Base-by-base conservation (phyloP, 2,797 vertebrate genomes). In the Fundulus diaphanus region DNA sequence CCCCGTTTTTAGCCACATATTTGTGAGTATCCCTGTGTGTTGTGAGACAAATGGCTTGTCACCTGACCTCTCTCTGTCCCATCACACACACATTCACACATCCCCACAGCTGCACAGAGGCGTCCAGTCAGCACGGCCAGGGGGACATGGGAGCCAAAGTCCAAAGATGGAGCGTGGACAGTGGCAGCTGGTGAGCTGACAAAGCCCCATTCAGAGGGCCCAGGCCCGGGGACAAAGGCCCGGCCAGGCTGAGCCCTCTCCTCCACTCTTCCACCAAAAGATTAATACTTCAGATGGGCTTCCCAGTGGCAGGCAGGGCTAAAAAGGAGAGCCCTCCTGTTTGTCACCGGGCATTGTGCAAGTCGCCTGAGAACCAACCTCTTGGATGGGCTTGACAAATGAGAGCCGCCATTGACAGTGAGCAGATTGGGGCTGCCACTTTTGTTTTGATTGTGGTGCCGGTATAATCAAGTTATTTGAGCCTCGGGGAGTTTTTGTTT, bases 281-380 rank as follows among this genome's bases (percentile, higher is more conserved):
- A 95, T 95, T 95, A 96, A 96, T 95, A 94, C 95, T 94, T 94
- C 92, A 95, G 95, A 94, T 94, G 93, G 92, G 92, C 94, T 95
- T 94, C 93, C 92, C 92, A 88, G 94, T 95, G 93, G 92, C 93
- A 94, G 92, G 93, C 93, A 90, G 89, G 87, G 90, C 93, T 95
- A 94, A 94, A 71, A 95, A 93, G 91, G 93, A 94, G 93, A 95
- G 92, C 90, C 92, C 93, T 95, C 92, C 92, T 94, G 92, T 95
- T 95, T 93, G 94, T 94, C 93, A 91, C 90, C 88, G 91, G 91
- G 93, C 90, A 94, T 96, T 95, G 94, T 95, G 90, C 77, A n/a
- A 88, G 88, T 93, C 88, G 94, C 93, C 93, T 93, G 93, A 95
- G 94, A 95, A 94, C 93, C 92, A 93, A 92, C 89, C 90, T 93